These are phyloP conservation scores for Hipparchia semele DNA, from an alignment of 2,888 invertebrate genomes.

Conservation along the genomic window DNA sequence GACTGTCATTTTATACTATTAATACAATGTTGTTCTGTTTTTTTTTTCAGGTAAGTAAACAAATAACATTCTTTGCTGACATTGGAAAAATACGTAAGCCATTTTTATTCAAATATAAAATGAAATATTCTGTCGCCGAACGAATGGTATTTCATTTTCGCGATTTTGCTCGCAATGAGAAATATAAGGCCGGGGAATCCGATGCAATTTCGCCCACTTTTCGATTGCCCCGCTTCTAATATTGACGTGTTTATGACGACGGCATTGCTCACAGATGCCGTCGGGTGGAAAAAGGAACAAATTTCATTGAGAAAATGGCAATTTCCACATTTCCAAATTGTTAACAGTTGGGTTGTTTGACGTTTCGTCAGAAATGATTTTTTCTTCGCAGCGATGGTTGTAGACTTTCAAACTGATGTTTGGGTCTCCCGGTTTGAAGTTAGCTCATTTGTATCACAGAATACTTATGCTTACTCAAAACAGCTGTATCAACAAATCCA, in stretches of 20 bases:
- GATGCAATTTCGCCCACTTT: conserved; percentile 32
- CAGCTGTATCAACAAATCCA: too few species aligned
- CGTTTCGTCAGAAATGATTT: background rate
- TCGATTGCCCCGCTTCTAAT: conserved; percentile 33
- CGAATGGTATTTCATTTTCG: conserved; percentile 21
- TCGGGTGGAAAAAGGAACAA: background rate
- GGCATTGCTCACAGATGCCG: conserved; percentile 27
- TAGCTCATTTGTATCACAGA: too few species aligned
- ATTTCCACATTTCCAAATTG: background rate
- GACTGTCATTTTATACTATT: background rate
- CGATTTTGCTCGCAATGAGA: conserved; percentile 23
- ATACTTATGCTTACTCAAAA: too few species aligned
- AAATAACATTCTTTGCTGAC: background rate
- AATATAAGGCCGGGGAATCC: conserved; percentile 28
- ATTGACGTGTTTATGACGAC: conserved; percentile 29
- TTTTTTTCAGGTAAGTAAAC: conserved; percentile 13
- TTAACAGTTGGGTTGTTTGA: background rate
- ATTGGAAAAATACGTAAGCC: conserved; percentile 8
- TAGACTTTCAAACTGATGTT: too few species aligned
- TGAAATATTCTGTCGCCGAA: conserved; percentile 1
- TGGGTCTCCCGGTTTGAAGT: too few species aligned
- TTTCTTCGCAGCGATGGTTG: too few species aligned
- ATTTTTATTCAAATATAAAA: conserved; percentile 13
- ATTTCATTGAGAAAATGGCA: conserved; percentile 10
- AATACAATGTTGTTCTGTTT: background rate